Evolutionary conservation across 2,888 invertebrate species (phyloP).

Genomic region (Sesia bembeciformis): DNA sequence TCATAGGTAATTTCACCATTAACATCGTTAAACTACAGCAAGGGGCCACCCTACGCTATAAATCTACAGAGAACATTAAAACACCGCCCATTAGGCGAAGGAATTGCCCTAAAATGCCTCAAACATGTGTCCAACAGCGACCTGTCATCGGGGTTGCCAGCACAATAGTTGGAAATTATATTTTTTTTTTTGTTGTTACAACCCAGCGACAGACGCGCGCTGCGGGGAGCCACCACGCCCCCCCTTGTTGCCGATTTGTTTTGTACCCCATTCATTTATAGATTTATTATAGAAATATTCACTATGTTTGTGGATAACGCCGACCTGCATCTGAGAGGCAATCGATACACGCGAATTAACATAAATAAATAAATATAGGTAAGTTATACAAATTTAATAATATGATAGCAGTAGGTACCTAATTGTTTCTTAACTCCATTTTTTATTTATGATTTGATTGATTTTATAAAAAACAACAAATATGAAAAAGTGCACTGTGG

Average conservation of each 20-base stretch:
- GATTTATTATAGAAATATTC: conserved; percentile 14
- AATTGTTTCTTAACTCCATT: too few species aligned
- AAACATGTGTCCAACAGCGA: conserved; percentile 70
- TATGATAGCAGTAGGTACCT: too few species aligned
- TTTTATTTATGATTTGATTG: too few species aligned
- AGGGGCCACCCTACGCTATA: conserved; percentile 51
- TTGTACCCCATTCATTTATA: conserved; percentile 54
- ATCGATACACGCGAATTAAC: too few species aligned
- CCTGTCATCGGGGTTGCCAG: conserved; percentile 70
- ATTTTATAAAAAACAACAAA: too few species aligned
- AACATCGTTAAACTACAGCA: conserved; percentile 35
- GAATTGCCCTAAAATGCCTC: conserved; percentile 69
- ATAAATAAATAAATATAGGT: too few species aligned
- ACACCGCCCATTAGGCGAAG: conserved; percentile 64
- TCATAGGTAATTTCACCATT: conserved; percentile 39
- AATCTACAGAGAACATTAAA: conserved; percentile 63
- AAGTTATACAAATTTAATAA: too few species aligned
- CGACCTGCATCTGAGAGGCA: too few species aligned
- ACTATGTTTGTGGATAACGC: too few species aligned
- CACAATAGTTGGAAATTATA: conserved; percentile 54
- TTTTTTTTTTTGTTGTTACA: conserved; percentile 62
- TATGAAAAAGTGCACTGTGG: too few species aligned
- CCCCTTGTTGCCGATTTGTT: conserved; percentile 65
- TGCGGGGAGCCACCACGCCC: conserved; percentile 63
- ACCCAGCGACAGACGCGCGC: conserved; percentile 69